Percentiles rank a stretch among this genome's conserved stretches.
phyloP scores from a whole-genome alignment of 2,888 invertebrate genomes.

The Patella pellucida region DNA sequence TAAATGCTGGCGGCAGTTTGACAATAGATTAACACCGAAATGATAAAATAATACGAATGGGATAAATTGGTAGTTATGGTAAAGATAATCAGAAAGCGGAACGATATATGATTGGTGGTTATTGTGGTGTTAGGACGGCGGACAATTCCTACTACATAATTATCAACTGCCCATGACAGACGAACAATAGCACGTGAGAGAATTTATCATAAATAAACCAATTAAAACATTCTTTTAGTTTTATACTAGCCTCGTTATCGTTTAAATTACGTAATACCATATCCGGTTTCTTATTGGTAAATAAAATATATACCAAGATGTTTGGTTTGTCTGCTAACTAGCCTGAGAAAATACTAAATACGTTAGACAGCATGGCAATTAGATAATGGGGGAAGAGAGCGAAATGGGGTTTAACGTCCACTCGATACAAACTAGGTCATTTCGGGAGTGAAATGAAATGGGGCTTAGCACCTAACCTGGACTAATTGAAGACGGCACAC shows the following conservation, averaged over 20 bases:
- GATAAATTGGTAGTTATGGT: not conserved
- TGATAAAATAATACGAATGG: not conserved
- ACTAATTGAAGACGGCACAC: too few relatives aligned
- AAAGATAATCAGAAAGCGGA: not conserved
- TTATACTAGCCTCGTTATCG: not conserved
- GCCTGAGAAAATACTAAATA: too few relatives aligned
- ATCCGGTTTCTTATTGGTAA: conserved; percentile 1
- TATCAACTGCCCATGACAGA: not conserved
- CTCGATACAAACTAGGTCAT: too few relatives aligned
- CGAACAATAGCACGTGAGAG: not conserved
- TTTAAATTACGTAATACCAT: conserved; percentile 2
- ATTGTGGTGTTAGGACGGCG: not conserved
- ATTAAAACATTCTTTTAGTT: conserved; percentile 2
- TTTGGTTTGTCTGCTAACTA: too few relatives aligned
- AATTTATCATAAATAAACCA: conserved; percentile 9
- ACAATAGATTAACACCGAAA: not conserved
- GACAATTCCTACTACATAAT: not conserved
- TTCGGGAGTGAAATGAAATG: too few relatives aligned
- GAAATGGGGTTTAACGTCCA: too few relatives aligned
- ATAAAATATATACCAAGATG: too few relatives aligned
- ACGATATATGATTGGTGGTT: not conserved
- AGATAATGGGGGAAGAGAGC: too few relatives aligned
- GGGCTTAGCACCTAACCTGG: too few relatives aligned
- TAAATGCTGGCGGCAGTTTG: too few relatives aligned
- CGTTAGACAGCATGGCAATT: too few relatives aligned